phyloP scores from a whole-genome alignment of 2,888 invertebrate genomes.

The Pilophorus perplexus region DNA sequence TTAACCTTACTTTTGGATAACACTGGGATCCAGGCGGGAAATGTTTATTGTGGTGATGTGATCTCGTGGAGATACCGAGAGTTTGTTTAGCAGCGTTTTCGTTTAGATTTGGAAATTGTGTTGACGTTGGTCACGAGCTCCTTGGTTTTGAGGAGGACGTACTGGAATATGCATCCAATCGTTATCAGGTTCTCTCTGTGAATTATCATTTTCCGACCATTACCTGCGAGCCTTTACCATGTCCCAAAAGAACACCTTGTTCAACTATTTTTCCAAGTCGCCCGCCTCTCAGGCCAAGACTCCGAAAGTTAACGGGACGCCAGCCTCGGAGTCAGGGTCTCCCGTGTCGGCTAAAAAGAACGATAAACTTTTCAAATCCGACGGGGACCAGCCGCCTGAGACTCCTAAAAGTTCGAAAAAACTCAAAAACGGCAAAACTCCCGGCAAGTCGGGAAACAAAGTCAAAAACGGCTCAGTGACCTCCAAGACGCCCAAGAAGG shows the following conservation, averaged over 20 bases:
- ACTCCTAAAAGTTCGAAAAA: slow-evolving; percentile 26
- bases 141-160: too few relatives aligned
- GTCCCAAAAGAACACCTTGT: slow-evolving; percentile 55
- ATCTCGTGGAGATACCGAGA: too few relatives aligned
- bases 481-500: neutral
- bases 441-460: neutral
- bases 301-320: slow-evolving; percentile 1
- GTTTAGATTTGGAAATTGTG: too few relatives aligned
- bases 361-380: neutral
- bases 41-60: too few relatives aligned
- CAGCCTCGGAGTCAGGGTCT: neutral
- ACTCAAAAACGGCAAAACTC: neutral
- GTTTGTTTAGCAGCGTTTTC: too few relatives aligned
- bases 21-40: too few relatives aligned
- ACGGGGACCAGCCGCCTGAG: neutral
- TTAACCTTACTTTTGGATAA: too few relatives aligned
- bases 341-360: neutral
- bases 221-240: too few relatives aligned
- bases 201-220: too few relatives aligned
- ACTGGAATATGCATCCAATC: too few relatives aligned
- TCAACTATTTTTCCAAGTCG: slow-evolving; percentile 67
- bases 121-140: too few relatives aligned
- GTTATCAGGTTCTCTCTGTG: too few relatives aligned
- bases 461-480: neutral
- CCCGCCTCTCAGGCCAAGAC: slow-evolving; percentile 51